phyloP scores from a whole-genome alignment of 2,113 vertebrate genomes.

The Microcebus griseorufus region DNA sequence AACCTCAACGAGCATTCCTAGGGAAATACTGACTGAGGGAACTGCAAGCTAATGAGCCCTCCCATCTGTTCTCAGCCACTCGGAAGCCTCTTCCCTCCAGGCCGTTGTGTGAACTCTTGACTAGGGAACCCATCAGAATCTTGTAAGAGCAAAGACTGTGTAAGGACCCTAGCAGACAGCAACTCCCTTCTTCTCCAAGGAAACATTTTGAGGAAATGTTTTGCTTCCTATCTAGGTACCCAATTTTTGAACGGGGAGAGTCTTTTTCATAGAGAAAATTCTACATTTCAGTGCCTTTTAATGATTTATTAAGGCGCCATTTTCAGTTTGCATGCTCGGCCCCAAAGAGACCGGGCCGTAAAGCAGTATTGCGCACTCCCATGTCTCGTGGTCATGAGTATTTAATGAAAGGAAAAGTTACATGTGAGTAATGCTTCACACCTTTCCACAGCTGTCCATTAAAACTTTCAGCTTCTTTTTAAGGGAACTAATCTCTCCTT shows the following conservation, averaged over 20 bases:
- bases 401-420: background rate
- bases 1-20: background rate
- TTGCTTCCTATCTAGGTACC: background rate
- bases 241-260: background rate
- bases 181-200: background rate
- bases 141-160: background rate
- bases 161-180: background rate
- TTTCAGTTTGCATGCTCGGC: background rate
- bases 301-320: background rate
- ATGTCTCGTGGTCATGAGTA: background rate
- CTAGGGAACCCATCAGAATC: background rate
- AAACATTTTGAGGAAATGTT: background rate
- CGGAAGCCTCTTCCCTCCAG: background rate
- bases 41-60: background rate
- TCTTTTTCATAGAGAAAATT: background rate
- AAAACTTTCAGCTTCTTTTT: background rate
- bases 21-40: background rate
- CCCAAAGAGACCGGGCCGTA: background rate
- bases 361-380: fast-evolving
- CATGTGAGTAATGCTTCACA: background rate
- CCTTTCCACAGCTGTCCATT: background rate
- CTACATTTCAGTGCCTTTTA: background rate
- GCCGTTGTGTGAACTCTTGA: background rate
- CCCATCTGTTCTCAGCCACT: background rate
- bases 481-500: background rate